Evolutionary conservation across 30 jellyfish, hydroid and myxozoan species (phyloP), one percentile per base, ranked within the genome.

Genomic region (Chrysaora quinquecirrha): DNA sequence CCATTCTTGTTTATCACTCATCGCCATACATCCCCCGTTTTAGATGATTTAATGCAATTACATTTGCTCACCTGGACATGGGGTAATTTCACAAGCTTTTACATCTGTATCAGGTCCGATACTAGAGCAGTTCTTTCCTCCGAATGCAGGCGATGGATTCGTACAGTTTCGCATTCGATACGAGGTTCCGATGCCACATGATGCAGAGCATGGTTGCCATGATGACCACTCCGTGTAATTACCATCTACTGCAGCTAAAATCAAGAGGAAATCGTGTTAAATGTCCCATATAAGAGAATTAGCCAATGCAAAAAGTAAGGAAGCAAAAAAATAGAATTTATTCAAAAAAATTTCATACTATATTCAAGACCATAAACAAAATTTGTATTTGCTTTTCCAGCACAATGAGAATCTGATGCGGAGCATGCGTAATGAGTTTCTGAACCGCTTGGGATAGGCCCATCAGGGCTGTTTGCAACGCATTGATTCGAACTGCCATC

Each of bases 341-440:
- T n/a, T n/a, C n/a, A n/a, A n/a, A n/a, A n/a, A n/a, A 46, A n/a
- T 19, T 7, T 33, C 97, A 50, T 52, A 87, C 97, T 82, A 63
- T 87, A 69, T 7, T 86, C 87, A 30, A 93, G 87, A 10, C 98
- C 98, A 80, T 93, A 93, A 25, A 93, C 95, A 34, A 93, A 93
- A 64, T 71, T 80, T 9, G 97, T 73, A n/a, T 82, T 85, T 2
- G 91, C 89, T 14, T 79, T 63, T 18, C 98, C 98, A 16, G 96
- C 97, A 72, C 98, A 93, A 38, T 93, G 95, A 18, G 85, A 73
- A 43, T 93, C 98, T 23, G 85, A 52, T n/a, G 88, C 14, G 19
- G 89, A 34, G 85, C 98, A 93, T n/a, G 52, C 71, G 43, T 61
- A 35, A 43, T 83, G 83, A 0, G 94, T 34, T 0, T 84, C 83